Evolutionary conservation across 2,797 vertebrate genomes (phyloP), one percentile per base, ranked within the genome.

Genomic region (Salmo trutta): DNA sequence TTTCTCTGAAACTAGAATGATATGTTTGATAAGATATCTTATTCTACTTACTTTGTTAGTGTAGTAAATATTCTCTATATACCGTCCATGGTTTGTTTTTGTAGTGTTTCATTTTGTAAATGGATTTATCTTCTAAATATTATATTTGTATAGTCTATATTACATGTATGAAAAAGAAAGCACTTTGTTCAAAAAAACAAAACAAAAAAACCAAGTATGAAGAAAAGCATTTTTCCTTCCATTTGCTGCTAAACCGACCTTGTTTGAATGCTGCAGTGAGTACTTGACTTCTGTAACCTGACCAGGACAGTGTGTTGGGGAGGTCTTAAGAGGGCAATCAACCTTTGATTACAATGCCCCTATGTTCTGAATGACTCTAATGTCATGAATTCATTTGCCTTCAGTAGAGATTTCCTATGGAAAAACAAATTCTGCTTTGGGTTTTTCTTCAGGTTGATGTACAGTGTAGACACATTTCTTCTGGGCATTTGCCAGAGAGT

Each of bases 171-270:
- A 92, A 92, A 92, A 87, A 88, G 74, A 93, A 96, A 97, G 97
- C 97, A 99, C 97, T 99, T 99, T 99, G 96, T 97, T 91, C 10
- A 47, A 47, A 2, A 47, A 47, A 33, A 41, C 7, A 83, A 77
- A 10, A 0, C 0, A 12, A 0, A 88, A 94, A 88, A 93, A 91
- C 68, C 88, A 92, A 72, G 73, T 78, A 79, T 86, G 33, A 80
- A 88, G 94, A 94, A 92, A 93, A 95, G 93, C 94, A 89, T 93
- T 97, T 96, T 98, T 96, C 94, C 96, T 98, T 97, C 97, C 96
- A 97, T 97, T 97, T 98, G 98, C 97, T 99, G 98, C 98, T 99
- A 99, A 85, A 96, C 95, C 93, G 96, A 96, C 95, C 96, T 97
- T 93, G 95, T 97, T 95, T 96, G 97, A 98, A 96, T 96, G 97